Evolutionary conservation across 2,888 invertebrate species (phyloP).

Genomic region (Drosophila algonquin): DNA sequence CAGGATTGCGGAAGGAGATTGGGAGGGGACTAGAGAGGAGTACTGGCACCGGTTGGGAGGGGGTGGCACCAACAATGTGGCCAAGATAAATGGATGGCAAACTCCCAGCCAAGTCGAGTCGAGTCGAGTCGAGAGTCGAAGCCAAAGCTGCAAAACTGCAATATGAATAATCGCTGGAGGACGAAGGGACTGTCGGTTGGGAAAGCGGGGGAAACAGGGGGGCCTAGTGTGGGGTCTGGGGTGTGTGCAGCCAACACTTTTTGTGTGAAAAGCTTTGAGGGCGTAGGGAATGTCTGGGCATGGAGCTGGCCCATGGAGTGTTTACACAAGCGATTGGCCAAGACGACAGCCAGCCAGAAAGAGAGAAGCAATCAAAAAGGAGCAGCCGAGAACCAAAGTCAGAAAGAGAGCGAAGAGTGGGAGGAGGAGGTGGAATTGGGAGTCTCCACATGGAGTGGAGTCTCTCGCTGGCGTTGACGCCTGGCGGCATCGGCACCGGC

Average conservation of each 20-base stretch:
- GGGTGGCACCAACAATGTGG: slow-evolving; percentile 65
- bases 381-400: slow-evolving; percentile 21
- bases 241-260: slow-evolving; percentile 69
- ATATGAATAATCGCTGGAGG: slow-evolving; percentile 72
- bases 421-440: background rate
- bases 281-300: slow-evolving; percentile 36
- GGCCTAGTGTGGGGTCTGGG: slow-evolving; percentile 25
- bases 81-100: slow-evolving; percentile 73
- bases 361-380: slow-evolving; percentile 55
- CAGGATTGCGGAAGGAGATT: background rate
- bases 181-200: background rate
- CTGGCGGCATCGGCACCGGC: slow-evolving; percentile 10
- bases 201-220: background rate
- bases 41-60: background rate
- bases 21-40: background rate
- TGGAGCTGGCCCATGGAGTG: slow-evolving; percentile 52
- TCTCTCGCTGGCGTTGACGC: slow-evolving; percentile 12
- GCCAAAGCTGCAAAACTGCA: slow-evolving; percentile 61
- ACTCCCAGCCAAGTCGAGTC: slow-evolving; percentile 23
- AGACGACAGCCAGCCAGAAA: slow-evolving; percentile 57
- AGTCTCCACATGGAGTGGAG: background rate
- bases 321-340: slow-evolving; percentile 84
- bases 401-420: slow-evolving; percentile 66
- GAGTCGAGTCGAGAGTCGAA: slow-evolving; percentile 11
- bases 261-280: slow-evolving; percentile 72